Percentiles rank a stretch among this genome's conserved stretches.
Evolutionary conservation across 2,888 invertebrate genomes (phyloP).

Genomic region (Chelonus formosanus): DNA sequence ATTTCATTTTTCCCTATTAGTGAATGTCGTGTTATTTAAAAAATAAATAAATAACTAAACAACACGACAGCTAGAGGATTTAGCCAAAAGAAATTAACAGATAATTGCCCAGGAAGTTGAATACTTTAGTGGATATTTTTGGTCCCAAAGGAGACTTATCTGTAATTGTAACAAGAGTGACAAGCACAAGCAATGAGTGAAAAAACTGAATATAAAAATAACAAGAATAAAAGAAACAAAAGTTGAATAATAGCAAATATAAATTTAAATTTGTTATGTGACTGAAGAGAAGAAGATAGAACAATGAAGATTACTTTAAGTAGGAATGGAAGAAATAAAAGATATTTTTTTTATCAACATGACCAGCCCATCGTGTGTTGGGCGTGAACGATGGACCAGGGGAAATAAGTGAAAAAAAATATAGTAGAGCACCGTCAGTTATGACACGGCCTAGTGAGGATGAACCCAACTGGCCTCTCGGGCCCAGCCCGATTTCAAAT

Average conservation of each 20-base stretch:
- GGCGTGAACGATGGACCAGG: slow-evolving; percentile 39
- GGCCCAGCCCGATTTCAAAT: slow-evolving; percentile 56
- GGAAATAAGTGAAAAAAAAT: slow-evolving; percentile 26
- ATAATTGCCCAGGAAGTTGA: no score
- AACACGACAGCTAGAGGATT: not conserved
- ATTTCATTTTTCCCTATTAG: slow-evolving; percentile 11
- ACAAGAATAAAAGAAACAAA: no score
- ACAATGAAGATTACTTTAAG: no score
- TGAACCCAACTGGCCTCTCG: slow-evolving; percentile 64
- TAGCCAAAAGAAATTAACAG: no score
- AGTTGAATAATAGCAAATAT: no score
- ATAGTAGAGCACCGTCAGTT: slow-evolving; percentile 38
- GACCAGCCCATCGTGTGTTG: slow-evolving; percentile 45
- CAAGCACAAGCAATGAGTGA: no score
- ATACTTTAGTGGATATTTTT: not conserved
- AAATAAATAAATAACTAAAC: not conserved
- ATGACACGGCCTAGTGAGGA: slow-evolving; percentile 62
- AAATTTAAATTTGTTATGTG: no score
- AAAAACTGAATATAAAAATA: no score
- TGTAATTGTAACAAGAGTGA: no score
- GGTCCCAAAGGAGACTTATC: no score
- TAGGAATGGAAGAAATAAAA: not conserved
- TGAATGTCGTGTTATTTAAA: slow-evolving; percentile 3
- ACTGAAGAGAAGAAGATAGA: no score
- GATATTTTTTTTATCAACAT: slow-evolving; percentile 44